Evolutionary conservation across 2,888 invertebrate genomes (phyloP).

Genomic region (Drosophila anomalata): DNA sequence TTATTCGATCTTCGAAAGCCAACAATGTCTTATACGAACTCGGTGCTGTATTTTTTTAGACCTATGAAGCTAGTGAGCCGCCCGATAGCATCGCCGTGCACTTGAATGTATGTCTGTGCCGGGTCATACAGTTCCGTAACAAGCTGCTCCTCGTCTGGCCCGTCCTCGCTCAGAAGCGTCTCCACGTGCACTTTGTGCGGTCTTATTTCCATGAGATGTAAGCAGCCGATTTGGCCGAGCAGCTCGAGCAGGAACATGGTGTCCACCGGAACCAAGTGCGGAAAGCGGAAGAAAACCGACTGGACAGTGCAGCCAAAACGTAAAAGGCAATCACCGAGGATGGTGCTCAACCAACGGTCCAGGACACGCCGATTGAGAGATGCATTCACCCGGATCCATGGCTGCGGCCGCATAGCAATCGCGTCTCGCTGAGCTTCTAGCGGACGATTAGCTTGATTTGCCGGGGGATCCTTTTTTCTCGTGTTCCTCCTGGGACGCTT

Average conservation of each 20-base stretch:
- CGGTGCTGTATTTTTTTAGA: conserved; percentile 85
- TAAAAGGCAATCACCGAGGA: conserved; percentile 87
- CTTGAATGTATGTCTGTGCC: conserved; percentile 84
- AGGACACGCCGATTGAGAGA: conserved; percentile 88
- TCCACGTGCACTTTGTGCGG: conserved; percentile 70
- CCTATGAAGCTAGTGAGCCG: conserved; percentile 86
- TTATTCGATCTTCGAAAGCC: neutral
- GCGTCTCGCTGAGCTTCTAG: conserved; percentile 55
- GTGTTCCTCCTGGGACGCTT: conserved; percentile 4
- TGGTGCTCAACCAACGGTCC: conserved; percentile 88
- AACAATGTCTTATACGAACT: conserved; percentile 82
- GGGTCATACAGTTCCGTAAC: conserved; percentile 85
- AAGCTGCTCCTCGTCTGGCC: conserved; percentile 70
- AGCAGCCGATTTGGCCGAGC: conserved; percentile 85
- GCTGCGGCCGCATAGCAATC: conserved; percentile 84
- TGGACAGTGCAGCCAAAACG: conserved; percentile 86
- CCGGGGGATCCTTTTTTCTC: conserved; percentile 14
- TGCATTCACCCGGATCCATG: conserved; percentile 91
- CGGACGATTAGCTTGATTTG: neutral
- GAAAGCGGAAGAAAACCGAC: conserved; percentile 86
- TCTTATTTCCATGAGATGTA: conserved; percentile 83
- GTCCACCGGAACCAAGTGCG: conserved; percentile 87
- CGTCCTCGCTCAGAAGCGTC: conserved; percentile 72
- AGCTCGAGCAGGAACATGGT: conserved; percentile 84
- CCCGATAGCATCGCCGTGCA: conserved; percentile 84